Percentiles rank a stretch among this genome's conserved stretches.
Evolutionary conservation across 2,888 invertebrate species (phyloP).

Genomic region (Ophioninae sp.): DNA sequence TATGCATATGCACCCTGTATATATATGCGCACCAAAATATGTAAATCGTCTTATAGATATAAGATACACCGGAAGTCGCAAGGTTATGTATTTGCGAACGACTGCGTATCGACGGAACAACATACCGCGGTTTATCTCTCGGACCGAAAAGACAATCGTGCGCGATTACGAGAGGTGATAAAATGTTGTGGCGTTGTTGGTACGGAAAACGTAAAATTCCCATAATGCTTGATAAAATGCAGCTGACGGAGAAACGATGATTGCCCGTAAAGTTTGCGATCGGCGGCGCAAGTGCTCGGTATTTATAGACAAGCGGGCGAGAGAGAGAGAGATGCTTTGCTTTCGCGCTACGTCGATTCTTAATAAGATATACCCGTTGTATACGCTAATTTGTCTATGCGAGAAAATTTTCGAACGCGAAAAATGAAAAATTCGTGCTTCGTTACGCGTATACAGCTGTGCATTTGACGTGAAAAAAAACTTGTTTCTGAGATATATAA

Average conservation of each 20-base stretch:
- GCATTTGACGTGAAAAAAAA: background rate
- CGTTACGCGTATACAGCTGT: too few relatives aligned
- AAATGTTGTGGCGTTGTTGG: conserved; percentile 11
- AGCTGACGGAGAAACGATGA: conserved; percentile 61
- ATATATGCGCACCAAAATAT: too few relatives aligned
- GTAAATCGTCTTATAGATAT: too few relatives aligned
- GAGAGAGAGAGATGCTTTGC: conserved; percentile 43
- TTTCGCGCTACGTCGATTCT: conserved; percentile 52
- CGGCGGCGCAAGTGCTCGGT: conserved; percentile 64
- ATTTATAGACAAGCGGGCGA: conserved; percentile 66
- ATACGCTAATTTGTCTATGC: conserved; percentile 25
- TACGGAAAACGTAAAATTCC: conserved; percentile 12
- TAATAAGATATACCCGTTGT: conserved; percentile 26
- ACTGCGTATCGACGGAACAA: too few relatives aligned
- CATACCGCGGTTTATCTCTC: background rate
- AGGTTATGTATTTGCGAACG: too few relatives aligned
- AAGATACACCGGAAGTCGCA: too few relatives aligned
- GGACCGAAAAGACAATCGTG: conserved; percentile 26
- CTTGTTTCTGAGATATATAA: background rate
- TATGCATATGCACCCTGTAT: too few relatives aligned
- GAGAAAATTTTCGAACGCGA: too few relatives aligned
- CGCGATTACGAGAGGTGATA: conserved; percentile 30
- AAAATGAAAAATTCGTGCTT: too few relatives aligned
- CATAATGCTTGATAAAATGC: conserved; percentile 53
- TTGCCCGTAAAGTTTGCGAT: conserved; percentile 63